Conservation (phyloP, 1,140 invertebrate genomes). For the Linepithema humile region DNA sequence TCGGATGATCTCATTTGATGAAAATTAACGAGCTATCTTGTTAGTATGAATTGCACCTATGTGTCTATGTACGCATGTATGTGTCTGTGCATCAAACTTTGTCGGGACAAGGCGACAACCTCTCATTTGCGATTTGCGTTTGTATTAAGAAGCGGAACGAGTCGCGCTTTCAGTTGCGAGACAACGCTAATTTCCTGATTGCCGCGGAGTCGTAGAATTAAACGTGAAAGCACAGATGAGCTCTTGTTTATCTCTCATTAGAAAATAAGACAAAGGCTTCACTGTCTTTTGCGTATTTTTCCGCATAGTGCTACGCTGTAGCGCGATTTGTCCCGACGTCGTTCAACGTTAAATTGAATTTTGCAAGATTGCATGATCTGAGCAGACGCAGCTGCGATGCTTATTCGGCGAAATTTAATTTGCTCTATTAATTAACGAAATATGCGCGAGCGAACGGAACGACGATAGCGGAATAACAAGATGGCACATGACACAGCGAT, state of each 20-base stretch:
- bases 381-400: not conserved
- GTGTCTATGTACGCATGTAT: not conserved
- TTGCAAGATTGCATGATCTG: not conserved
- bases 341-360: conserved; percentile 15
- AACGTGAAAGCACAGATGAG: conserved; percentile 45
- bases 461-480: not conserved
- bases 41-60: conserved; percentile 36
- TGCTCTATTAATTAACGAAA: not conserved
- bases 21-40: conserved; percentile 49
- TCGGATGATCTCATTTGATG: conserved; percentile 49
- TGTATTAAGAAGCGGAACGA: conserved; percentile 36
- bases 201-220: conserved; percentile 35
- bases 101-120: conserved; percentile 1
- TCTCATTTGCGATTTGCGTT: conserved; percentile 38
- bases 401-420: not conserved
- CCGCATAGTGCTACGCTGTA: not conserved
- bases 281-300: conserved; percentile 23
- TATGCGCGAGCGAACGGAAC: not conserved
- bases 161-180: conserved; percentile 24
- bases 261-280: conserved; percentile 27
- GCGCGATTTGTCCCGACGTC: not conserved
- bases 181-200: conserved; percentile 53
- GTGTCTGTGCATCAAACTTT: conserved; percentile 32
- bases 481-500: not conserved
- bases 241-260: conserved; percentile 53